Percentiles rank a stretch among this genome's conserved stretches.
These are phyloP conservation scores for Zenarchopterus dispar DNA, from an alignment of 2,797 vertebrate species.

Conservation along the genomic window DNA sequence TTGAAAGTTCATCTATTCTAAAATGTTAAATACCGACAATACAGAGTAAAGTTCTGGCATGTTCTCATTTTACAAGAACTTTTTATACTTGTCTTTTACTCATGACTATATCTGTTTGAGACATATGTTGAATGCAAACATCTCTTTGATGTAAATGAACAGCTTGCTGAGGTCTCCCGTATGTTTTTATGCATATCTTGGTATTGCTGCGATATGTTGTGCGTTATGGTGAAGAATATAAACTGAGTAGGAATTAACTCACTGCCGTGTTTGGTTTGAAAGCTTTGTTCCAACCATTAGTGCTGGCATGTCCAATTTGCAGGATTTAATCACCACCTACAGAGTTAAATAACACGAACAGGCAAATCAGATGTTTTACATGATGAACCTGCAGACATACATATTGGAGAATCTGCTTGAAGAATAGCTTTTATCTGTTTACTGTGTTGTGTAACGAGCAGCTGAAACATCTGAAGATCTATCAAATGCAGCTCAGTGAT, in stretches of 20 bases:
- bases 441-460: constrained; percentile 9
- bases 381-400: constrained; percentile 10
- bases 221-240: no score
- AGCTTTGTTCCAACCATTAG: constrained; percentile 24
- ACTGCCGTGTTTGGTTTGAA: constrained; percentile 24
- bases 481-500: constrained; percentile 20
- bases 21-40: background rate
- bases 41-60: background rate
- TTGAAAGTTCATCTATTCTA: constrained; percentile 6
- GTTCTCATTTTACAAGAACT: background rate
- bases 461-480: constrained; percentile 7
- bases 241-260: constrained; percentile 11
- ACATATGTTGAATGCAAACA: background rate
- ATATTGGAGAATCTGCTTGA: constrained; percentile 19
- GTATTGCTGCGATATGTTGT: no score
- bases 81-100: background rate
- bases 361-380: background rate
- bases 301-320: constrained; percentile 10
- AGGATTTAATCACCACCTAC: constrained; percentile 23
- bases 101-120: background rate
- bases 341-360: constrained; percentile 16
- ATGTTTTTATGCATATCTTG: no score
- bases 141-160: background rate
- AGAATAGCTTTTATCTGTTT: constrained; percentile 18
- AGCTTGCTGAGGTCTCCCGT: background rate